Evolutionary conservation across 2,888 invertebrate genomes (phyloP).

Genomic region (Gastracanthus pulcherrimus): DNA sequence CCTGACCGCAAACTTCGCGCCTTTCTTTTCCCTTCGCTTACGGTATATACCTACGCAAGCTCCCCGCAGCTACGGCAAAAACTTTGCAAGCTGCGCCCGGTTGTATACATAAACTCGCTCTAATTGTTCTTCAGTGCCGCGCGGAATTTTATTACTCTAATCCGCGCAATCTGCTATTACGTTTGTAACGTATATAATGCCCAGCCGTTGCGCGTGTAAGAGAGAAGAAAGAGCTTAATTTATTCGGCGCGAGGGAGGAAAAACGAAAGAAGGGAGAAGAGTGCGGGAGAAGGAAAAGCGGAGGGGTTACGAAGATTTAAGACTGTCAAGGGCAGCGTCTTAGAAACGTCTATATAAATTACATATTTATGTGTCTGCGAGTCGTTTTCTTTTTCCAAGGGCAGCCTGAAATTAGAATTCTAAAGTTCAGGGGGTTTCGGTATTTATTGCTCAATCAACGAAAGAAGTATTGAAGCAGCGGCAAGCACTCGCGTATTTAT

Average conservation of each 20-base stretch:
- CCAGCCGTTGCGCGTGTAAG: neutral
- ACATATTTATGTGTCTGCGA: conserved; percentile 31
- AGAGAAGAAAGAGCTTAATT: conserved; percentile 35
- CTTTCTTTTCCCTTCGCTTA: neutral
- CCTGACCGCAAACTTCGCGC: neutral
- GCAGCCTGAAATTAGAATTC: conserved; percentile 5
- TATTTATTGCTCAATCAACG: conserved; percentile 12
- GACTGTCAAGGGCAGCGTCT: conserved; percentile 15
- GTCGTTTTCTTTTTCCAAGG: neutral
- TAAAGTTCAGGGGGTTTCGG: neutral
- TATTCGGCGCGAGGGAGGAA: conserved; percentile 23
- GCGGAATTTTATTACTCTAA: conserved; percentile 49
- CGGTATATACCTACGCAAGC: too few relatives aligned
- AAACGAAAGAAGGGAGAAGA: neutral
- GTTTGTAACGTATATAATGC: conserved; percentile 1
- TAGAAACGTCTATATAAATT: conserved; percentile 25
- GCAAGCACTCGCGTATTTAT: neutral
- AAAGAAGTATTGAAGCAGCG: neutral
- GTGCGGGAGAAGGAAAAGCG: neutral
- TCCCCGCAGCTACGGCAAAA: neutral
- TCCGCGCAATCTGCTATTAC: conserved; percentile 48
- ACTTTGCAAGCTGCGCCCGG: conserved; percentile 1
- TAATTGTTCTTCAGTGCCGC: conserved; percentile 46
- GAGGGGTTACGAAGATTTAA: conserved; percentile 25
- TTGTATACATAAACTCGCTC: conserved; percentile 40